Base-by-base conservation (phyloP, 2,888 invertebrate species). In the Drepanosiphum platanoidis region DNA sequence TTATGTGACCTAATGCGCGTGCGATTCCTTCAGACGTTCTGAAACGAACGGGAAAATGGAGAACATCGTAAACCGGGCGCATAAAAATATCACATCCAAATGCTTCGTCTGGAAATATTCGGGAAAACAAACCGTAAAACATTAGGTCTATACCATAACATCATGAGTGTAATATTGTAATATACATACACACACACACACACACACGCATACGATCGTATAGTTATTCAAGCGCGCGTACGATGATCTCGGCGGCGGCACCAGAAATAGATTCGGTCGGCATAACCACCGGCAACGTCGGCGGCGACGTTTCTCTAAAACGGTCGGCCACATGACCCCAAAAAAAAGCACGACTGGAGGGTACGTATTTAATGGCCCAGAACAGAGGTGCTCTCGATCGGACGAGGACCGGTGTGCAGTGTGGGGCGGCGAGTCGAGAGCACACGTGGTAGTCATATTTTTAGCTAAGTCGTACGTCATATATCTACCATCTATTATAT, bases 331-430 rank as follows among this genome's bases (percentile, higher is more conserved):
- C 71, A 81, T 81, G 81, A 81, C 72, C 79, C 80, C 46, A 32
- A 70, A 86, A 32, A 70, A 86, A 78, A 39, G 8, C 7, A 46
- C 68, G 39, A n/a, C 34, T 15, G 74, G 70, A 39, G 84, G 81
- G 79, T 86, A 79, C 27, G 52, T 46, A 34, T 72, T 86, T 84
- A 80, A 86, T 80, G 79, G 84, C 27, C 68, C 84, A 42, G 30
- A 70, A 82, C 82, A 52, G 80, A 46, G 79, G 86, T 78, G 74
- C 77, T 30, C 34, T 61, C 77, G 77, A 64, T 22, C 61, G 77
- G 18, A 18, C n/a, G 39, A 30, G 61, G 39, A 15, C 32, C 32
- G 39, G 39, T 8, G 58, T 8, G n/a, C 27, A 7, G 32, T 34
- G 52, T n/a, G 58, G n/a, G 39, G 22, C n/a, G 52, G 58, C 27